Base-by-base conservation (phyloP, 2,113 vertebrate genomes). In the Xiphias gladius region DNA sequence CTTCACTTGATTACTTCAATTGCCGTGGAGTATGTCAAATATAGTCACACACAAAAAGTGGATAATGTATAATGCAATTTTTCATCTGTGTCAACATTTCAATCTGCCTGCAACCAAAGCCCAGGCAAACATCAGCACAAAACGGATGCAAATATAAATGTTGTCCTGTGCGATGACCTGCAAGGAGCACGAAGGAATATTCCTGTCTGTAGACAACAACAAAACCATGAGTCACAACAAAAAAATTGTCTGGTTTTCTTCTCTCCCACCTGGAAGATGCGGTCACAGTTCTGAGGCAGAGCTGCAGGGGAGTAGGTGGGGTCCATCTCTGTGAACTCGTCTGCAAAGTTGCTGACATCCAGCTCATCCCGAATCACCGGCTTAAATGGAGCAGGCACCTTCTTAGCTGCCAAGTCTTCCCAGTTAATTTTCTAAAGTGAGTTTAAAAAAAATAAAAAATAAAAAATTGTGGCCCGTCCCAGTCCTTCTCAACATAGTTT, bases 261-360 rank as follows among this genome's bases (percentile, higher is more conserved):
- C 7, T 46, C 48, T 62, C 87, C 79, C 94, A 99, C 98, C 98
- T 99, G 97, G 84, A 99, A 99, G 93, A 99, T 96, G 86, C 95
- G 96, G 93, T 98, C 98, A 2, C 97, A 98, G 94, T 96, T 98
- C 93, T 97, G 97, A 67, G 98, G 98, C 69, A 98, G 95, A 17
- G 97, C 98, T 9, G 98, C 98, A 0, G 98, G 98, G 30, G 98
- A 99, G 78, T 99, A 99, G 1, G 98, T 98, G 0, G 98, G 98
- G 86, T 99, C 98, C 98, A 99, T 99, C 87, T 99, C 98, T 5
- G 98, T 99, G 95, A 99, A 99, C 88, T 99, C 97, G 2, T 99
- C 98, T 0, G 98, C 97, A 90, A 99, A 99, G 92, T 99, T 99
- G 83, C 98, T 97, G 88, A 99, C 98, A 37, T 99, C 98, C 84